Conservation (phyloP, 2,888 invertebrate genomes). For the Oxycera nigricornis region DNA sequence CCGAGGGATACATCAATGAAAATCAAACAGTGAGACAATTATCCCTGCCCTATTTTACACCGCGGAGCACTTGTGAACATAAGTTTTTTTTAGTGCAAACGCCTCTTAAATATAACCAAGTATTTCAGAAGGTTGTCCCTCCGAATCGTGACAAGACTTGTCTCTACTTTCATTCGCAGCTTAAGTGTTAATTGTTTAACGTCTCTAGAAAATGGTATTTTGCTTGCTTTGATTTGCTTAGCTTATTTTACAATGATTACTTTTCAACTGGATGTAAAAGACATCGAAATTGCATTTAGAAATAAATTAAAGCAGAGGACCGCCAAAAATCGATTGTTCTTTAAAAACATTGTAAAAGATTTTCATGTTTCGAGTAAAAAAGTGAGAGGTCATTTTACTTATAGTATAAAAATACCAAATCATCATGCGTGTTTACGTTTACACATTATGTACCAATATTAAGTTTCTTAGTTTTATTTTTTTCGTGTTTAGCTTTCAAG, state of each 20-base stretch:
- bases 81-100: too few relatives aligned
- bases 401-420: constrained; percentile 39
- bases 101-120: too few relatives aligned
- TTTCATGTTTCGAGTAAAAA: constrained; percentile 39
- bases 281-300: constrained; percentile 14
- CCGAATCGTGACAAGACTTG: too few relatives aligned
- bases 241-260: constrained; percentile 3
- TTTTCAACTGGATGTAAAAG: constrained; percentile 25
- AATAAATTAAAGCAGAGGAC: constrained; percentile 37
- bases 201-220: too few relatives aligned
- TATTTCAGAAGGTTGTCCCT: too few relatives aligned
- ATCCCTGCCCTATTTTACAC: too few relatives aligned
- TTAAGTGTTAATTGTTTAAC: too few relatives aligned
- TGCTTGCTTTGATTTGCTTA: too few relatives aligned
- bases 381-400: constrained; percentile 39
- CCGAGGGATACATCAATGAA: too few relatives aligned
- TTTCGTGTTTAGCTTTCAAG: background rate
- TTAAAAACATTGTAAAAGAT: constrained; percentile 12
- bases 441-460: constrained; percentile 11
- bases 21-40: too few relatives aligned
- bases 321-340: constrained; percentile 28
- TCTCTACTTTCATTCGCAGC: too few relatives aligned
- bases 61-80: too few relatives aligned
- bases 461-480: constrained; percentile 14
- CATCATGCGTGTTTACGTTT: constrained; percentile 28